These are phyloP conservation scores for Tympanuchus pallidicinctus DNA, from an alignment of 2,113 vertebrate species.

Conservation along the genomic window DNA sequence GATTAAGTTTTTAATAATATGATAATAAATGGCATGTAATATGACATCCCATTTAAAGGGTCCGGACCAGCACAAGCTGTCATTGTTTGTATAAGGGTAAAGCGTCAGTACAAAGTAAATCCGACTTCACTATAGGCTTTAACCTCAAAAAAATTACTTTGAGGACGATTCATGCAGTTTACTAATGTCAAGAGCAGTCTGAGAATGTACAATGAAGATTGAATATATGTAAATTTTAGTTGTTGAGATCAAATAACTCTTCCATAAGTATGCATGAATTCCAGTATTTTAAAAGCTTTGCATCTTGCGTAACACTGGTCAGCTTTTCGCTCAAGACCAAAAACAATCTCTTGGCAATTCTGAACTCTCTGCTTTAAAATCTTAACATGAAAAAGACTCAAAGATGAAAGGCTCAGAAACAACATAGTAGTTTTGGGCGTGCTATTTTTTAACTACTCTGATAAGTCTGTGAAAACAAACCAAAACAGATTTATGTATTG, in stretches of 20 bases:
- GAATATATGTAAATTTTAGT: not conserved
- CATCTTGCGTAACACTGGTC: not conserved
- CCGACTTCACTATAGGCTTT: not conserved
- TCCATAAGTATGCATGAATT: not conserved
- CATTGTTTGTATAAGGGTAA: not conserved
- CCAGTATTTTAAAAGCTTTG: not conserved
- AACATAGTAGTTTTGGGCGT: not conserved
- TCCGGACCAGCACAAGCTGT: not conserved
- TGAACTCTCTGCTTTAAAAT: not conserved
- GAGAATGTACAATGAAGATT: not conserved
- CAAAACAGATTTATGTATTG: not conserved
- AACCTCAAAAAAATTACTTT: not conserved
- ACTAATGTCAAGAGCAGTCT: not conserved
- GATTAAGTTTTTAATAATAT: not conserved
- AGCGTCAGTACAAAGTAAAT: not conserved
- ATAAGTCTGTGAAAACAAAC: not conserved
- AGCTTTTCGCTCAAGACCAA: not conserved
- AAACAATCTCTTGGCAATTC: not conserved
- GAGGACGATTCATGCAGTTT: not conserved
- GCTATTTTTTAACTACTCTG: not conserved
- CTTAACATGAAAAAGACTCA: not conserved
- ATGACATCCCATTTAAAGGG: not conserved
- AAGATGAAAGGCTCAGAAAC: not conserved
- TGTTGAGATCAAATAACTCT: not conserved
- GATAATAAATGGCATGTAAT: not conserved